Conservation (phyloP, 2,888 invertebrate species). For the Cataglyphis cursor region DNA sequence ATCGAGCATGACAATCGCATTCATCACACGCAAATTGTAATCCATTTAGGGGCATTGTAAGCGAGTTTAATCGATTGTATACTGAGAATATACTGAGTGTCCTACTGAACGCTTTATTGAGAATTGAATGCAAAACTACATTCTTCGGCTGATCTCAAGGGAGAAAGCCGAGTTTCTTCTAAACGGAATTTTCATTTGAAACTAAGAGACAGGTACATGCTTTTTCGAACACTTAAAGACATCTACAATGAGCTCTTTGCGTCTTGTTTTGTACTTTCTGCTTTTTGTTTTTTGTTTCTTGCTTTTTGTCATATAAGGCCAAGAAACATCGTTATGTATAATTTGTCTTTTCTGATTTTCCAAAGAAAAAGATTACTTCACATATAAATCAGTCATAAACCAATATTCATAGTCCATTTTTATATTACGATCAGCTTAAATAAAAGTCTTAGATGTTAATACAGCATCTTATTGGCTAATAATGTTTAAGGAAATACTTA, state of each 20-base stretch:
- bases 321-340: not conserved
- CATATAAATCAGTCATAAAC: not conserved
- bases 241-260: too few relatives aligned
- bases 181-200: not conserved
- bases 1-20: slow-evolving; percentile 33
- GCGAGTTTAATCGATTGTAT: slow-evolving; percentile 23
- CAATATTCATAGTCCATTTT: not conserved
- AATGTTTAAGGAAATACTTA: not conserved
- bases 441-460: not conserved
- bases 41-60: slow-evolving; percentile 38
- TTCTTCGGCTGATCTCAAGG: not conserved
- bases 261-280: not conserved
- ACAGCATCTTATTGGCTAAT: not conserved
- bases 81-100: not conserved
- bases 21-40: slow-evolving; percentile 40
- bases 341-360: not conserved
- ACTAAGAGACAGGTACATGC: not conserved
- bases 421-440: not conserved
- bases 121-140: not conserved
- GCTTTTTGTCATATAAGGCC: not conserved
- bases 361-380: not conserved
- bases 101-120: not conserved
- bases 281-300: not conserved
- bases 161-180: not conserved
- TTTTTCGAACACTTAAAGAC: not conserved